Conservation (phyloP, 2,888 invertebrate genomes). For the Hedychridium roseum region DNA sequence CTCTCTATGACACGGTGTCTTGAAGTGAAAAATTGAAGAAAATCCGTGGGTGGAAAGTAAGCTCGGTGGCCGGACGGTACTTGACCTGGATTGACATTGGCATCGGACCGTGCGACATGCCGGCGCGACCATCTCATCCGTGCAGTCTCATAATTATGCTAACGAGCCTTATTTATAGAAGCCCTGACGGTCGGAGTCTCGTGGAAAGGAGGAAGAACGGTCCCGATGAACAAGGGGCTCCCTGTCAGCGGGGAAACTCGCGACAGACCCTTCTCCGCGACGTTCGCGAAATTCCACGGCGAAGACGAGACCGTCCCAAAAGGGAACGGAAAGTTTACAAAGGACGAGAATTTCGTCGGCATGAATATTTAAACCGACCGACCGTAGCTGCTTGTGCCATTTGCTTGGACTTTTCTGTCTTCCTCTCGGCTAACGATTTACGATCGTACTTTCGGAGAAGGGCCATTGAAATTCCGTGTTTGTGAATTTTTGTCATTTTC, state of each 20-base stretch:
- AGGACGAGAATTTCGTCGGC: conserved; percentile 37
- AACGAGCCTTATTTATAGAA: conserved; percentile 34
- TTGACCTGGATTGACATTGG: conserved; percentile 36
- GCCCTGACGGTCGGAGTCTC: conserved; percentile 21
- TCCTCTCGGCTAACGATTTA: too few species aligned
- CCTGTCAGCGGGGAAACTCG: not conserved
- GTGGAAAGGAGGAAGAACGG: conserved; percentile 5
- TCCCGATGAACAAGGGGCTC: not conserved
- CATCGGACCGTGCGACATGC: conserved; percentile 22
- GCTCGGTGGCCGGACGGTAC: too few species aligned
- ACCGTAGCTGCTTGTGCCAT: too few species aligned
- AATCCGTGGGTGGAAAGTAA: not conserved
- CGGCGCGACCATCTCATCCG: conserved; percentile 27
- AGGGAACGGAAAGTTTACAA: conserved; percentile 43
- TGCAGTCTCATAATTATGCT: conserved; percentile 34
- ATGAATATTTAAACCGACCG: too few species aligned
- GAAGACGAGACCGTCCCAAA: too few species aligned
- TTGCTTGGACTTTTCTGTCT: too few species aligned
- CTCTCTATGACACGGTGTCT: too few species aligned
- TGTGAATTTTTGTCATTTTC: too few species aligned
- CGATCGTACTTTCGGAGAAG: too few species aligned
- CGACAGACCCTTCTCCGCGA: too few species aligned
- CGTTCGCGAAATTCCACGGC: too few species aligned
- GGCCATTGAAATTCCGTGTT: too few species aligned
- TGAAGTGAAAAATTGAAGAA: conserved; percentile 7